Base-by-base conservation (phyloP, 2,888 invertebrate species). In the Pedicia rivosa region DNA sequence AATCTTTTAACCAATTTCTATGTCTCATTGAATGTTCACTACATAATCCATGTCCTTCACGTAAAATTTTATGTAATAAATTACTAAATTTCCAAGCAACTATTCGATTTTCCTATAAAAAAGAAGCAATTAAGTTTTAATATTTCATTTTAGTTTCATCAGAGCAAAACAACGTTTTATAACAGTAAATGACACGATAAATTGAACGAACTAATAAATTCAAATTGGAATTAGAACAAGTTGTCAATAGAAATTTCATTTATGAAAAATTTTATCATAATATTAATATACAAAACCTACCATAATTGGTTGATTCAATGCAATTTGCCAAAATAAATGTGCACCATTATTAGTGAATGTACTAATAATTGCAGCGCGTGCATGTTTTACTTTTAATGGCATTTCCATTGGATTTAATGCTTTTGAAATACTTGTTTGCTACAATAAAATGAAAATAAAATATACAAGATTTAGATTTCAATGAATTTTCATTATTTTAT, bases 41-140 rank as follows among this genome's bases (percentile, higher is more conserved):
- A 42, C 86, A 83, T 50, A 83, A 73, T 12, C 78, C 77, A 61
- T 97, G 94, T 1, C 95, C 97, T 64, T 98, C 97, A 12, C 95
- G 70, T 42, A 97, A 65, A 37, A 98, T 68, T 57, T 97, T 97
- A 63, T 98, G 98, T 15, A 97, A 69, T 44, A 97, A 84, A 65
- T 98, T 91, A 54, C 94, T 95, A 64, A 97, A 92, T 65, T 98
- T 99, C 98, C 98, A 98, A 19, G 94, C 90, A 33, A 92, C 81
- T 49, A 98, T 92, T 43, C 90, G 77, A 65, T 92, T 87, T 49
- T 91, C 94, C 63, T 90, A 83, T 2, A 31, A 26, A 22, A n/a
- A n/a, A n/a, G n/a, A n/a, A n/a, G n/a, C n/a, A n/a, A 20, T 29
- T 19, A 24, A 7, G 22, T 32, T 32, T 9, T 5, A 13, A 14